Evolutionary conservation across 2,888 invertebrate genomes (phyloP).

Genomic region (Lepetodrilus schrolli): DNA sequence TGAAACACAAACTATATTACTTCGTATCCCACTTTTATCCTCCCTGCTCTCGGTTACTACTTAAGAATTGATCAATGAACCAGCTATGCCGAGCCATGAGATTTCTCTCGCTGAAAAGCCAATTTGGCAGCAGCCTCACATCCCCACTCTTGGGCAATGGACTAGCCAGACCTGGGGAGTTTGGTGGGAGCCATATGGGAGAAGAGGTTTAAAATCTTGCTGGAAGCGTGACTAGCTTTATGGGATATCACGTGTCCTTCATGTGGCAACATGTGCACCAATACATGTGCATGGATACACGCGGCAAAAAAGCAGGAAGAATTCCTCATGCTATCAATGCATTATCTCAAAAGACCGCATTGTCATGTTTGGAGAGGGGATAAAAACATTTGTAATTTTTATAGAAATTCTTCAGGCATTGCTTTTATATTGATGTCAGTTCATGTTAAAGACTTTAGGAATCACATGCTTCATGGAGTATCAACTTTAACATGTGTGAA

Average conservation of each 20-base stretch:
- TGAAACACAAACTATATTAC: too few relatives aligned
- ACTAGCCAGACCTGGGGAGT: background rate
- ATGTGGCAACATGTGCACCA: background rate
- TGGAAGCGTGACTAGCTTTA: background rate
- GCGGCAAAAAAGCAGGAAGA: too few relatives aligned
- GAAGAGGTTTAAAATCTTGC: slow-evolving; percentile 3
- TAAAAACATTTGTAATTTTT: too few relatives aligned
- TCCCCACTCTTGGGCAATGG: background rate
- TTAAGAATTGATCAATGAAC: slow-evolving; percentile 2
- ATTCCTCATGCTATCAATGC: too few relatives aligned
- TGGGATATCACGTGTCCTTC: background rate
- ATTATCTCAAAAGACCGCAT: too few relatives aligned
- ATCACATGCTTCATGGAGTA: too few relatives aligned
- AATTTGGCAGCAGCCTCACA: background rate
- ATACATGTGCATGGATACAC: too few relatives aligned
- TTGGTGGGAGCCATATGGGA: slow-evolving; percentile 15
- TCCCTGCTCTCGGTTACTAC: background rate
- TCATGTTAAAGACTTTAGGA: too few relatives aligned
- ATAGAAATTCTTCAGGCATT: too few relatives aligned
- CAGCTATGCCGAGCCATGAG: background rate
- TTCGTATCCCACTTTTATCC: background rate
- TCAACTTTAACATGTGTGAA: too few relatives aligned
- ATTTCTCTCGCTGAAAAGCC: background rate
- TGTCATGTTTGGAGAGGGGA: too few relatives aligned
- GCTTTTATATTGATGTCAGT: too few relatives aligned